Evolutionary conservation across 2,113 vertebrate genomes (phyloP).

Genomic region (Megaceryle maxima): DNA sequence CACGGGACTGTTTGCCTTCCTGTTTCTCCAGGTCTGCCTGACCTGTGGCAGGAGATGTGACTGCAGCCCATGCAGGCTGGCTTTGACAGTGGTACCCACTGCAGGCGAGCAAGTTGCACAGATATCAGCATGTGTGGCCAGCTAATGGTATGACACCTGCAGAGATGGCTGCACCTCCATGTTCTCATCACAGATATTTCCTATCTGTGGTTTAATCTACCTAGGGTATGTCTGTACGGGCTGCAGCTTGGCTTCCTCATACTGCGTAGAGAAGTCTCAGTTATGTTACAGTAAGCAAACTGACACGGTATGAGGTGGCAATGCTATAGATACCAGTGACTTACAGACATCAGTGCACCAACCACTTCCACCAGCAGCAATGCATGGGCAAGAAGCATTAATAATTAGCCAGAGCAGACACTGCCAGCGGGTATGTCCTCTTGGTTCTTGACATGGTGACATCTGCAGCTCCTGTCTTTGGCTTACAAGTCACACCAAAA

Average conservation of each 20-base stretch:
- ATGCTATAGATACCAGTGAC: not conserved
- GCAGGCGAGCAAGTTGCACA: accelerated
- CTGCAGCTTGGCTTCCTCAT: not conserved
- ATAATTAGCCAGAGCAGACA: not conserved
- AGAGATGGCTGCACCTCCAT: accelerated
- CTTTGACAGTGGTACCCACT: accelerated
- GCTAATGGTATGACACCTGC: accelerated
- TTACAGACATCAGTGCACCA: not conserved
- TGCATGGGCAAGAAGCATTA: accelerated
- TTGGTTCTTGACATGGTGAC: not conserved
- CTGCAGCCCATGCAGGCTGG: accelerated
- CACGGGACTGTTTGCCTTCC: not conserved
- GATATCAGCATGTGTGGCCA: accelerated
- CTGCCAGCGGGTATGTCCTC: not conserved
- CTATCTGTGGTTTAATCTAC: not conserved
- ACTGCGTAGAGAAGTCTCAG: not conserved
- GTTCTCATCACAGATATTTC: not conserved
- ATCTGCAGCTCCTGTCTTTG: not conserved
- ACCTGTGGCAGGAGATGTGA: accelerated
- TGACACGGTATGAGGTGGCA: accelerated
- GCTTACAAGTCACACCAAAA: not conserved
- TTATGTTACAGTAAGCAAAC: accelerated
- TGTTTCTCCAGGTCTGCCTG: not conserved
- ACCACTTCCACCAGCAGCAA: not conserved
- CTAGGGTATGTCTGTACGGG: accelerated